Conservation (phyloP, 2,113 vertebrate species). For the Barnardius zonarius region DNA sequence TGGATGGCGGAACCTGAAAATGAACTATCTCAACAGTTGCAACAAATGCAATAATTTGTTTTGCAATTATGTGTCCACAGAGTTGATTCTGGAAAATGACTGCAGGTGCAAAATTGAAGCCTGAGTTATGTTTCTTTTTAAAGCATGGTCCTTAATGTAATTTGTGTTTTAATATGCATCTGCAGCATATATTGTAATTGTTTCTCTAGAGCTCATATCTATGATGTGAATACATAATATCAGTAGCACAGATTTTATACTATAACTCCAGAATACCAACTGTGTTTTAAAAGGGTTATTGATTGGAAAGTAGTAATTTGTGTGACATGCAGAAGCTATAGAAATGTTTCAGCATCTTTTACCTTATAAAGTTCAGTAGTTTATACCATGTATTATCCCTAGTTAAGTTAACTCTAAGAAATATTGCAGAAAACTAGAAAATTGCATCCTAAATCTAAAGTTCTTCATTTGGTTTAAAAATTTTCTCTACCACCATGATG, state of each 20-base stretch:
- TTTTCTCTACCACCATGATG: background rate
- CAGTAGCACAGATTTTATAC: background rate
- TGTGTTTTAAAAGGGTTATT: slow-evolving; percentile 14
- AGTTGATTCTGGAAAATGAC: background rate
- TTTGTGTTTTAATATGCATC: slow-evolving; percentile 10
- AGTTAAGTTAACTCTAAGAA: background rate
- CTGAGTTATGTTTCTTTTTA: background rate
- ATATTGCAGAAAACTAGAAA: background rate
- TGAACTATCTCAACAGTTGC: background rate
- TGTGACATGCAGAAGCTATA: accelerated
- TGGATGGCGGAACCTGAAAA: slow-evolving; percentile 29
- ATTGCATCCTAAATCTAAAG: background rate
- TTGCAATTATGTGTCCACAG: background rate
- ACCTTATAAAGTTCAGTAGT: background rate
- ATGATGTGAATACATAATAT: slow-evolving; percentile 42
- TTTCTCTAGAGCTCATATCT: background rate
- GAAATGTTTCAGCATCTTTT: background rate
- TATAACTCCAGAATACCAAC: slow-evolving; percentile 9
- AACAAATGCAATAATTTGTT: background rate
- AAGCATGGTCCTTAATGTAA: slow-evolving; percentile 15
- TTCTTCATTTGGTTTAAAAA: background rate
- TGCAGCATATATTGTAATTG: slow-evolving; percentile 12
- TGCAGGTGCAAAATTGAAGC: slow-evolving; percentile 46
- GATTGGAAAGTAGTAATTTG: slow-evolving; percentile 27
- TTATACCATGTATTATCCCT: background rate